Percentiles rank a stretch among this genome's conserved stretches.
These are phyloP conservation scores for Petrosia ficiformis DNA, from an alignment of 37 sponge, comb jelly and placozoan genomes.

Conservation along the genomic window DNA sequence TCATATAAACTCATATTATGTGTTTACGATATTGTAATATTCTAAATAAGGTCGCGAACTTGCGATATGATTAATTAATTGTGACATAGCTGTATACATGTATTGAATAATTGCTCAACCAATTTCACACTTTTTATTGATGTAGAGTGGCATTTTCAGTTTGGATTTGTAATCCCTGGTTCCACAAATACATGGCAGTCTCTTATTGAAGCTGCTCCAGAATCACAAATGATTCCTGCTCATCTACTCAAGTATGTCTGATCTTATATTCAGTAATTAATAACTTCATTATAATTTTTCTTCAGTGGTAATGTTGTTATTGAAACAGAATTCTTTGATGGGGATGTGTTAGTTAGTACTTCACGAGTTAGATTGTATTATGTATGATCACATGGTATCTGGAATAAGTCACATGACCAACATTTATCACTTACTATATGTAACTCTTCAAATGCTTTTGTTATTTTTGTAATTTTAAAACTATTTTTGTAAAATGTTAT, in stretches of 20 bases:
- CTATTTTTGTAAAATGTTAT: not conserved
- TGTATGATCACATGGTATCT: conserved; percentile 59
- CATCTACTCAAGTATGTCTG: conserved; percentile 65
- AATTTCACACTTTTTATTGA: too few relatives aligned
- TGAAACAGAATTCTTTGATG: conserved; percentile 93
- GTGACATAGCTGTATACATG: too few relatives aligned
- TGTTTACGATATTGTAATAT: too few relatives aligned
- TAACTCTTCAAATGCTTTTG: not conserved
- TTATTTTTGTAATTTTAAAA: not conserved
- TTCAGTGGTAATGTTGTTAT: conserved; percentile 92
- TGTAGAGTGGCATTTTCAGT: conserved; percentile 97
- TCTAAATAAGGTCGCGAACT: too few relatives aligned
- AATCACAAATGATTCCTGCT: conserved; percentile 94
- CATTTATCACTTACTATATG: not conserved
- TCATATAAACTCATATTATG: too few relatives aligned
- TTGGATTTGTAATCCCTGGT: conserved; percentile 97
- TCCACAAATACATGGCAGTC: conserved; percentile 99
- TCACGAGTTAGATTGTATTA: conserved; percentile 85
- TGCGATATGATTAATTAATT: too few relatives aligned
- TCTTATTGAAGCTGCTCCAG: conserved; percentile 91
- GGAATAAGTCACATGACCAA: too few relatives aligned
- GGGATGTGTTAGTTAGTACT: conserved; percentile 74
- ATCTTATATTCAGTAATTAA: not conserved
- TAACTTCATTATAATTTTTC: not conserved
- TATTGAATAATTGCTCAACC: too few relatives aligned